Evolutionary conservation across 2,797 vertebrate genomes (phyloP).

Genomic region (Cheirogaleus major): DNA sequence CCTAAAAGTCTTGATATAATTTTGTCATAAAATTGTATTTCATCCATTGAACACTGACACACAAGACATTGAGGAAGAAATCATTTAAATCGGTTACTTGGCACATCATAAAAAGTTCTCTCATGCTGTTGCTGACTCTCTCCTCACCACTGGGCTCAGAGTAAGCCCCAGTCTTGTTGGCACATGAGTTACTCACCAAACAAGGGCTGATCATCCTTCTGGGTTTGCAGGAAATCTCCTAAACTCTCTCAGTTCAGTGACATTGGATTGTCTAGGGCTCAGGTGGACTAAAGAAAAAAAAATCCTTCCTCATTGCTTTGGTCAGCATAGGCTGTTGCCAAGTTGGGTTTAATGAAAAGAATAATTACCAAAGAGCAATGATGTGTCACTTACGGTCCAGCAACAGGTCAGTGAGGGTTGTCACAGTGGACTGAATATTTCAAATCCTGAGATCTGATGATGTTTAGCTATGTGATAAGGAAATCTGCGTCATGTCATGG

Average conservation of each 20-base stretch:
- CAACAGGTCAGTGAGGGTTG: not conserved
- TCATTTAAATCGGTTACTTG: not conserved
- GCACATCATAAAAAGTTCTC: not conserved
- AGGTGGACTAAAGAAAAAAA: not conserved
- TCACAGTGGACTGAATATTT: fast-evolving
- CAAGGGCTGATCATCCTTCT: fast-evolving
- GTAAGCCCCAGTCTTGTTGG: too few species aligned
- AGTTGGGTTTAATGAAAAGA: not conserved
- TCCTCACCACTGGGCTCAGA: not conserved
- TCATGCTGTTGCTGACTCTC: too few species aligned
- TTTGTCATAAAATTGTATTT: not conserved
- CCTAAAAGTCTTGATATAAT: conserved; percentile 22
- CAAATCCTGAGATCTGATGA: not conserved
- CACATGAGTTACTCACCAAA: not conserved
- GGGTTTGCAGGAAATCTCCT: not conserved
- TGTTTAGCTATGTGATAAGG: not conserved
- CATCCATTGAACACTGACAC: not conserved
- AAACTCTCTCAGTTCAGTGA: fast-evolving
- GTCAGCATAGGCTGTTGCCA: not conserved
- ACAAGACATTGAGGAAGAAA: not conserved
- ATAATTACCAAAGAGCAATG: not conserved
- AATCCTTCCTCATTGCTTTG: not conserved
- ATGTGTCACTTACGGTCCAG: fast-evolving
- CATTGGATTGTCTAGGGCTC: fast-evolving
- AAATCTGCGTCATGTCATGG: not conserved